A percentile compares a stretch with the other conserved stretches of the same genome.
phyloP scores from a whole-genome alignment of 2,113 vertebrate genomes.

The Nansenia antarctica region DNA sequence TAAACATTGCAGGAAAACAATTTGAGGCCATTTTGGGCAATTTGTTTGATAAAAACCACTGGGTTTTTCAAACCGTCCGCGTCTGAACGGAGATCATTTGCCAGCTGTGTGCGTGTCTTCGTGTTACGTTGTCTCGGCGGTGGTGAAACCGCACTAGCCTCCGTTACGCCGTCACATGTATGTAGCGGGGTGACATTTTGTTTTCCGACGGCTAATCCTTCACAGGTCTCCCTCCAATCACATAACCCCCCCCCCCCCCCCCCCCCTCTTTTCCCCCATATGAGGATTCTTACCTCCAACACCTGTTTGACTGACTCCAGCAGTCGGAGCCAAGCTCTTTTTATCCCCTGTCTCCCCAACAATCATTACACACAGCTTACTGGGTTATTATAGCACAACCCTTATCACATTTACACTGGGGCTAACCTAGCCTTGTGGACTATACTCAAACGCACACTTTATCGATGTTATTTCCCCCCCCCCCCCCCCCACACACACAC shows the following conservation, averaged over 20 bases:
- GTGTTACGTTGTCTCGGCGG: slow-evolving; percentile 55
- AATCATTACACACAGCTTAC: slow-evolving; percentile 72
- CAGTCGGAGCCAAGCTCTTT: slow-evolving; percentile 64
- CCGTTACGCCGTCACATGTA: slow-evolving; percentile 49
- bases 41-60: slow-evolving; percentile 63
- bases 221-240: slow-evolving; percentile 37
- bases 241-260: slow-evolving; percentile 28
- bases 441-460: slow-evolving; percentile 58
- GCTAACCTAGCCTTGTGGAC: slow-evolving; percentile 58
- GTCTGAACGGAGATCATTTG: slow-evolving; percentile 42
- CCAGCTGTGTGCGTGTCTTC: slow-evolving; percentile 27
- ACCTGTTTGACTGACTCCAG: slow-evolving; percentile 65
- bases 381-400: slow-evolving; percentile 67
- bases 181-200: slow-evolving; percentile 36
- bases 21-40: slow-evolving; percentile 61
- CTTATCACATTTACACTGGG: slow-evolving; percentile 68
- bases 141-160: slow-evolving; percentile 59
- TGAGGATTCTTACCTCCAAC: slow-evolving; percentile 46
- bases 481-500: no score
- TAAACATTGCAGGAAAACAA: slow-evolving; percentile 68
- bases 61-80: slow-evolving; percentile 41
- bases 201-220: slow-evolving; percentile 43
- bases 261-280: slow-evolving; percentile 52
- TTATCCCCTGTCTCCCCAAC: slow-evolving; percentile 72
- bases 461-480: slow-evolving; percentile 60